phyloP scores from a whole-genome alignment of 2,797 vertebrate species.

The Sebastes diaconus region DNA sequence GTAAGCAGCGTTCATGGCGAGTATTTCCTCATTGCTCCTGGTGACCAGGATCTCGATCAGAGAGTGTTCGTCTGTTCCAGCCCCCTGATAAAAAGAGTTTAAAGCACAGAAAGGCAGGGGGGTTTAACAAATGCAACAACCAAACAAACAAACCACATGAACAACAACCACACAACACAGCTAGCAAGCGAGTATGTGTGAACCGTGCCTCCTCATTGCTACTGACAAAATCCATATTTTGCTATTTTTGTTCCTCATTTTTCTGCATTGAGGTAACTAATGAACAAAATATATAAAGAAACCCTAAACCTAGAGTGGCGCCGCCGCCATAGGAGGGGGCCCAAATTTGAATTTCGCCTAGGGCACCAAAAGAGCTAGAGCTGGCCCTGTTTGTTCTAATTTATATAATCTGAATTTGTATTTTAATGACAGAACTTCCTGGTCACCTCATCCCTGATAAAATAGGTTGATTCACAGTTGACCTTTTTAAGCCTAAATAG shows the following conservation, averaged over 20 bases:
- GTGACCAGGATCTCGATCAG: constrained; percentile 95
- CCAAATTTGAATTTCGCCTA: too few species aligned
- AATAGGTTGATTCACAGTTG: background rate
- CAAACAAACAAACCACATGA: background rate
- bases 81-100: constrained; percentile 82
- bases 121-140: background rate
- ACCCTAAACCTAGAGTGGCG: too few species aligned
- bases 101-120: background rate
- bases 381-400: background rate
- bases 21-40: constrained; percentile 89
- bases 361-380: too few species aligned
- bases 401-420: background rate
- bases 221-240: background rate
- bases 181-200: background rate
- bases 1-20: constrained; percentile 89
- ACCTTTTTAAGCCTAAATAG: background rate
- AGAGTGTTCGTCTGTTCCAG: constrained; percentile 92
- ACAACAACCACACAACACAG: background rate
- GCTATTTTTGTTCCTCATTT: background rate
- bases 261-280: too few species aligned
- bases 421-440: background rate
- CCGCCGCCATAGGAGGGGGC: too few species aligned
- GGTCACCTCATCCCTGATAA: background rate
- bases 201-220: background rate
- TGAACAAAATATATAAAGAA: too few species aligned